Evolutionary conservation across 1,140 invertebrate species (phyloP), one percentile per base, ranked within the genome.

Genomic region (Pseudomyrmex pallidus): DNA sequence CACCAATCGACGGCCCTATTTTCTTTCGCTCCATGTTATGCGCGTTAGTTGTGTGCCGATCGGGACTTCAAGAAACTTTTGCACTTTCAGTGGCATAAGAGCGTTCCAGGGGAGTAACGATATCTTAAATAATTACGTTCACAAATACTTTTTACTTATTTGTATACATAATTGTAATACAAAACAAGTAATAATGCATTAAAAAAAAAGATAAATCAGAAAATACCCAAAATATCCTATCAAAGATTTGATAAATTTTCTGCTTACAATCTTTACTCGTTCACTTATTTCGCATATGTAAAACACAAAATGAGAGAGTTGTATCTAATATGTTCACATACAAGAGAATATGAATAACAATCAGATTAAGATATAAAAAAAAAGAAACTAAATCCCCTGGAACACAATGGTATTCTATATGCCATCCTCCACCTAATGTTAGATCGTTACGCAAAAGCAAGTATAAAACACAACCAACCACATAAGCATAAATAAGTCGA

Each of bases 381-480:
- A 22, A 22, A 15, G 22, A 57, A 84, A 52, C 22, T 12, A 76
- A 86, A 74, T 52, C 66, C 85, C 25, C 73, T 89, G 77, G 77
- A 89, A 87, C 82, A 87, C 80, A 74, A 35, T 52, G 63, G 59
- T 74, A 85, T 66, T 68, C 74, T 72, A 50, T 77, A 72, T 84
- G 89, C 84, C 80, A 84, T 90, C 89, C 90, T 89, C 88, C 91
- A 91, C 87, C 91, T 87, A 83, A 78, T 87, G 88, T 91, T 92
- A 91, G 90, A 90, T 85, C 84, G 85, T 89, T 78, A 89, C 72
- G 87, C 86, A 67, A 54, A 91, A 92, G 91, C 91, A 86, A 86
- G 82, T 82, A 70, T 74, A 35, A 35, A 74, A 86, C 63, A 77
- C 59, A 83, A 90, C 0, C 87, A 87, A 91, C 84, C 89, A 92